Evolutionary conservation across 2,888 invertebrate species (phyloP).

Genomic region (Pandemis cinnamomeana): DNA sequence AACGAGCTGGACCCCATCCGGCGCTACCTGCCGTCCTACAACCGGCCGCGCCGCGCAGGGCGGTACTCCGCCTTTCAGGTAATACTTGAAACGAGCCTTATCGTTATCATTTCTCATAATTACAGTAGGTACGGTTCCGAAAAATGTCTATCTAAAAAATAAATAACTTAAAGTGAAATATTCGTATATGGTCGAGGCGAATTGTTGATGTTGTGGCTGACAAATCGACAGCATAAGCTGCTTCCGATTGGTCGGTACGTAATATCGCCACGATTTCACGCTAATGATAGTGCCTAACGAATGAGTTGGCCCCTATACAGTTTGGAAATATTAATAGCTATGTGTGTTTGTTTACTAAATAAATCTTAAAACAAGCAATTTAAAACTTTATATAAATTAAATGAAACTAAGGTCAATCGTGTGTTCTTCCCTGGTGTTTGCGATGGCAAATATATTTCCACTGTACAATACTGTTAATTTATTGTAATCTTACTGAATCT

Average conservation of each 20-base stretch:
- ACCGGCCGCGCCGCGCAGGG: slow-evolving; percentile 95
- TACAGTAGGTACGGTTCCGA: too few relatives aligned
- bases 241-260: too few relatives aligned
- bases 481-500: neutral
- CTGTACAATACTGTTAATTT: neutral
- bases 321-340: too few relatives aligned
- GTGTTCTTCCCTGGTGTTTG: neutral
- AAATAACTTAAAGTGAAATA: too few relatives aligned
- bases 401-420: neutral
- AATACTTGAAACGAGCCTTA: neutral
- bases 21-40: slow-evolving; percentile 97
- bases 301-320: too few relatives aligned
- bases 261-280: too few relatives aligned
- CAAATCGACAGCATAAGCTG: too few relatives aligned
- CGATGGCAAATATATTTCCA: neutral
- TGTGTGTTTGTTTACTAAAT: neutral
- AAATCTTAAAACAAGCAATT: neutral
- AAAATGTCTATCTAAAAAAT: too few relatives aligned
- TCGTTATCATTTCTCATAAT: too few relatives aligned
- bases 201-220: too few relatives aligned
- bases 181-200: too few relatives aligned
- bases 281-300: too few relatives aligned
- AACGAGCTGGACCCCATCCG: slow-evolving; percentile 98
- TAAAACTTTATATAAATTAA: neutral
- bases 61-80: slow-evolving; percentile 99